Evolutionary conservation across 2,888 invertebrate genomes (phyloP), one percentile per base, ranked within the genome.

Genomic region (Gastrophysa polygoni): DNA sequence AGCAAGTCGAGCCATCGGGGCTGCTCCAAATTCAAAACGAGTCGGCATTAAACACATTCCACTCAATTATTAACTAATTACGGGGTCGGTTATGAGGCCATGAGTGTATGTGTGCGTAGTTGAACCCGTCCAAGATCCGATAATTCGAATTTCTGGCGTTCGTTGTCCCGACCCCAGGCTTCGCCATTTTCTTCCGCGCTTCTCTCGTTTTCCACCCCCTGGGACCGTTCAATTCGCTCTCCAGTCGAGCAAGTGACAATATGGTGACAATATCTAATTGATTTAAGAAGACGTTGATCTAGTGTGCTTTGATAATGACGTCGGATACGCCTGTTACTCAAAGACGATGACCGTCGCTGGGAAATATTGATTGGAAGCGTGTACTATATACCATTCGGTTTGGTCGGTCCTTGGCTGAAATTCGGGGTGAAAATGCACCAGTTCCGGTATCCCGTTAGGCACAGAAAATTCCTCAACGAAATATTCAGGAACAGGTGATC

Each of bases 401-500:
- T 38, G 43, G 21, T 49, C 24, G 48, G 14, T 20, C 5, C 29
- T 64, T 57, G 54, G 55, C 49, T 43, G 28, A 60, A 57, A 49
- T 59, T 62, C 50, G 17, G 59, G 14, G 38, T 14, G 61, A 75
- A 79, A 76, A 80, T 79, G 78, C 76, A 73, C 73, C 73, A 75
- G 67, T 74, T 77, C 71, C 74, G 74, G 62, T 68, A 71, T 63
- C 71, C 69, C 62, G 73, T 73, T 56, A 72, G 74, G 61, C 74
- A 77, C 68, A 75, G 77, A 69, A 78, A 77, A 70, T 73, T 76
- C 61, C 71, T 77, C 66, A 73, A 71, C 62, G 75, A 75, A 68
- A 75, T 76, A 72, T 77, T 76, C 65, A 73, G 77, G 70, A 74
- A 77, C 77, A 80, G 80, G 78, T 80, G 80, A 81, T 80, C 71